Base-by-base conservation (phyloP, 2,888 invertebrate species). In the Hypercompe scribonia region DNA sequence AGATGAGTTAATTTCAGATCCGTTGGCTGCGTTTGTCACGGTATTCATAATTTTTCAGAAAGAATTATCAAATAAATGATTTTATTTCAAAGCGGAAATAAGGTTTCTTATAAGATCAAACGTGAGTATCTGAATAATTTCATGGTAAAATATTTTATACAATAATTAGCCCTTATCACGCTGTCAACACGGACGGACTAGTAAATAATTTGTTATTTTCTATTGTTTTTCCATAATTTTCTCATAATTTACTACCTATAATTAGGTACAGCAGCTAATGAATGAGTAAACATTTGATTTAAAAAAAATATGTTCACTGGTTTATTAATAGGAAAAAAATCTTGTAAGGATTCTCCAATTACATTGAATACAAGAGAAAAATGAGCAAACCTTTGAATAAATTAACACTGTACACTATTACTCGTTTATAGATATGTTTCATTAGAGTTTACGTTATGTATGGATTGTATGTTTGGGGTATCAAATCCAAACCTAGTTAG, bases 141-240 rank as follows among this genome's bases (percentile, higher is more conserved):
- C 58, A 15, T 61, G 4, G 31, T 28, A 18, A 65, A 11, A 36
- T 63, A 61, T 75, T 63, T 61, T 36, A n/a, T 28, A n/a, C 24
- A 34, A 11, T 7, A 58, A 50, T 1, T 67, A 70, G 36, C 68
- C 10, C 36, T 46, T 76, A 74, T 70, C 78, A 79, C 74, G 81
- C 83, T 79, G 83, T 83, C 83, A 82, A 84, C 80, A 84, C 74
- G 74, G 61, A 84, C 74, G 74, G 61, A 77, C 73, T 67, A 81
- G 81, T 84, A 84, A 83, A 84, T 84, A 81, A 61, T 78, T 74
- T 79, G 74, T 72, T 84, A 84, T 69, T 81, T 79, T 75, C 28
- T 65, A 65, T 34, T 71, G 68, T 67, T 71, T 66, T 71, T 42
- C 28, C 28, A 10, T 15, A 71, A 65, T 42, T 24, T 65, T 33